These are phyloP conservation scores for Drosophila hydei DNA, from an alignment of 1,140 invertebrate genomes.

Conservation along the genomic window DNA sequence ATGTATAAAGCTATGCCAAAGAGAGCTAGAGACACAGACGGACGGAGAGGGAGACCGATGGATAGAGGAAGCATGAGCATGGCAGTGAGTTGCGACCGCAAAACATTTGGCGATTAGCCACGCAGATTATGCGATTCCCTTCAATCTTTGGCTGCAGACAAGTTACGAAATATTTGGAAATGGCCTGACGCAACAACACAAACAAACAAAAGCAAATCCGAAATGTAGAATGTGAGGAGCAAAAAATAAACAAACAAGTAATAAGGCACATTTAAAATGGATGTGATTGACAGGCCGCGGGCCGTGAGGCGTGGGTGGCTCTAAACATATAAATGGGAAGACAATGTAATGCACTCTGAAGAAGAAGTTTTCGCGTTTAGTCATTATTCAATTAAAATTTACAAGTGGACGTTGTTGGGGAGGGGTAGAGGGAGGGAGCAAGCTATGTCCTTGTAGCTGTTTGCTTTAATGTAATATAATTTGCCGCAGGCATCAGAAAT, in stretches of 20 bases:
- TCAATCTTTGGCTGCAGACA: conserved; percentile 54
- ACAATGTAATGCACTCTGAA: conserved; percentile 65
- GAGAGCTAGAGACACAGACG: neutral
- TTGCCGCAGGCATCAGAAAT: conserved; percentile 45
- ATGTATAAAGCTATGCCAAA: conserved; percentile 10
- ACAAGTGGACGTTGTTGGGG: too few relatives aligned
- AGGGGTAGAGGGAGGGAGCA: too few relatives aligned
- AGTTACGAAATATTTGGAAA: conserved; percentile 24
- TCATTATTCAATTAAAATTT: conserved; percentile 67
- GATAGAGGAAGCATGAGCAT: neutral
- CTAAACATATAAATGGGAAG: neutral
- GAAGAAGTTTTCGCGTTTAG: conserved; percentile 55
- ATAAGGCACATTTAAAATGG: conserved; percentile 14
- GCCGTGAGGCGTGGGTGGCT: neutral
- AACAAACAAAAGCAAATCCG: neutral
- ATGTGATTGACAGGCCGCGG: conserved; percentile 46
- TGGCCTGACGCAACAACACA: neutral
- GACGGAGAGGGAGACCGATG: neutral
- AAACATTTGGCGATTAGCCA: conserved; percentile 61
- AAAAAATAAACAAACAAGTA: neutral
- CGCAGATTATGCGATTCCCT: conserved; percentile 70
- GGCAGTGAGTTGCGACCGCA: conserved; percentile 36
- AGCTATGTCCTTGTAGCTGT: conserved; percentile 24
- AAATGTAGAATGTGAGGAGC: neutral
- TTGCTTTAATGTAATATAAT: conserved; percentile 46